These are phyloP conservation scores for Tachystola acroxantha DNA, from an alignment of 2,888 invertebrate genomes.

Conservation along the genomic window DNA sequence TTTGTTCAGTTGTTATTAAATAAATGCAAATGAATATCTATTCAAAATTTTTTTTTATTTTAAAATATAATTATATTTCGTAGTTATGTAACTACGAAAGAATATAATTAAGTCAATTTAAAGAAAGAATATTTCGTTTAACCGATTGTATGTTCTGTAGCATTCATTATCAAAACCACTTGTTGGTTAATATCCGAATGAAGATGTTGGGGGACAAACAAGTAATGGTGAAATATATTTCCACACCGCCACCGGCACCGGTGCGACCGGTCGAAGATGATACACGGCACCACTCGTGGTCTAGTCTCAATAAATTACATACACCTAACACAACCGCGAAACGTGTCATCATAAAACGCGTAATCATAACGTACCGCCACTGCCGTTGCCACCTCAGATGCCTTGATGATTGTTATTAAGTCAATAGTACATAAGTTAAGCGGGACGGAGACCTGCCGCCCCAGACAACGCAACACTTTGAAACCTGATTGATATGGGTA, in stretches of 20 bases:
- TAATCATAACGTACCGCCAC: conserved; percentile 24
- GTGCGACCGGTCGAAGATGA: conserved; percentile 43
- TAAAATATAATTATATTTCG: too few relatives aligned
- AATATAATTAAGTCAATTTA: too few relatives aligned
- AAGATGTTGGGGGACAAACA: conserved; percentile 26
- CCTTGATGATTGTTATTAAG: conserved; percentile 38
- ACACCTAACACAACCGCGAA: conserved; percentile 18
- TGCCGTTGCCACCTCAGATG: conserved; percentile 21
- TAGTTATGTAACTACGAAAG: too few relatives aligned
- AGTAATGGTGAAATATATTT: conserved; percentile 43
- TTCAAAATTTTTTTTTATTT: too few relatives aligned
- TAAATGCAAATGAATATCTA: too few relatives aligned
- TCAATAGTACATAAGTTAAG: conserved; percentile 30
- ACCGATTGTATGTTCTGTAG: too few relatives aligned
- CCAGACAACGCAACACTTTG: too few relatives aligned
- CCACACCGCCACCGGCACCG: conserved; percentile 36
- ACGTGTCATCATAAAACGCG: conserved; percentile 27
- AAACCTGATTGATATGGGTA: too few relatives aligned
- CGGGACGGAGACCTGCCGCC: too few relatives aligned
- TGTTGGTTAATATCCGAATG: conserved; percentile 5
- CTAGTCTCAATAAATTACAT: conserved; percentile 35
- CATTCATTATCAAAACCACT: too few relatives aligned
- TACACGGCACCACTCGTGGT: conserved; percentile 27
- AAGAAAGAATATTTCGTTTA: too few relatives aligned
- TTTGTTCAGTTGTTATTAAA: too few relatives aligned